Evolutionary conservation across 2,797 vertebrate species (phyloP).

Genomic region (Gadopsis marmoratus): DNA sequence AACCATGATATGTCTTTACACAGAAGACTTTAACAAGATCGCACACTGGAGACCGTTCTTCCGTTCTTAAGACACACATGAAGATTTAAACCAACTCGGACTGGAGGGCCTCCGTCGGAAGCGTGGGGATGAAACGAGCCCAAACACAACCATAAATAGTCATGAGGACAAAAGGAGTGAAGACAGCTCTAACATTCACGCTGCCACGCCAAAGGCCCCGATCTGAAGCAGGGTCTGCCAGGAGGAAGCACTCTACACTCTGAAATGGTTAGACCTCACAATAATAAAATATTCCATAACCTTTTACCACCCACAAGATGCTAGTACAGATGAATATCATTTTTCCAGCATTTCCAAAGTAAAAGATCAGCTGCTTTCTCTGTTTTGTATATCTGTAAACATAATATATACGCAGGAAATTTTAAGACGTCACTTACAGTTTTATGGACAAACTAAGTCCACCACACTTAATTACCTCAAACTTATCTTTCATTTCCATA

Average conservation of each 20-base stretch:
- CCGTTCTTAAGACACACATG: no score
- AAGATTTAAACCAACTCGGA: background rate
- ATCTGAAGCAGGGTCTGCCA: constrained; percentile 1
- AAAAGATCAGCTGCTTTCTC: background rate
- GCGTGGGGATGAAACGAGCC: background rate
- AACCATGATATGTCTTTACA: background rate
- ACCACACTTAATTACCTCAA: no score
- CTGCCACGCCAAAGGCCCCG: constrained; percentile 2
- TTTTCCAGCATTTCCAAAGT: background rate
- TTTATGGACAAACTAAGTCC: no score
- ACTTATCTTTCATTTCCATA: no score
- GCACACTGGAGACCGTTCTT: background rate
- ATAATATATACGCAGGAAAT: background rate
- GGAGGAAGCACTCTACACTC: background rate
- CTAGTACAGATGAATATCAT: background rate
- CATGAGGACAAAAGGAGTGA: constrained; percentile 23
- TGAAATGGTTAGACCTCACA: background rate
- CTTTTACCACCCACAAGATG: rapidly evolving
- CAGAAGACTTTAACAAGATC: background rate
- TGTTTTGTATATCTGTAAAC: background rate
- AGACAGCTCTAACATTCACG: background rate
- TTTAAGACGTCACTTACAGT: background rate
- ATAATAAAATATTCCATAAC: background rate
- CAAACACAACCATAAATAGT: constrained; percentile 20
- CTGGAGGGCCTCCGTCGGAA: background rate